These are phyloP conservation scores for Australoheros facetus DNA, from an alignment of 2,797 vertebrate species.

Conservation along the genomic window DNA sequence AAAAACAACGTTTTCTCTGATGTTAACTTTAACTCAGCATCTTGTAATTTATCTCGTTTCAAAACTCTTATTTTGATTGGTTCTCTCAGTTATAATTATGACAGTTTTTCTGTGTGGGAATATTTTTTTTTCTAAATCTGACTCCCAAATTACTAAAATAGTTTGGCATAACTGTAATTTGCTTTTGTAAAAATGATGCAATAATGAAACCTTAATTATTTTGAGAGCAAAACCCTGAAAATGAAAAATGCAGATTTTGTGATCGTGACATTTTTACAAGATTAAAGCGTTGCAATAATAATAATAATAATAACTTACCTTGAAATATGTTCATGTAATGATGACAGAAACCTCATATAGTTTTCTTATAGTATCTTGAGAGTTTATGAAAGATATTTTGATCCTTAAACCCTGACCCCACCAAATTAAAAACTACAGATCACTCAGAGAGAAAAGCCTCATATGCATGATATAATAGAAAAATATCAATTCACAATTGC, in stretches of 20 bases:
- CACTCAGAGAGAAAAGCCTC: background rate
- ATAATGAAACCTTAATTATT: background rate
- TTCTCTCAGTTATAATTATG: background rate
- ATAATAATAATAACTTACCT: background rate
- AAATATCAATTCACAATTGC: background rate
- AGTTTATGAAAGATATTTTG: background rate
- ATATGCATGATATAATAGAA: background rate
- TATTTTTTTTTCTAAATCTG: background rate
- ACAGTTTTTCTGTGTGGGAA: background rate
- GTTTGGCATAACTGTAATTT: accelerated
- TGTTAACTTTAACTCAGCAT: background rate
- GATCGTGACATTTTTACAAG: background rate
- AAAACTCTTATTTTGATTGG: background rate
- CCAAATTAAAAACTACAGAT: background rate
- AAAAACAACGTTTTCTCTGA: background rate
- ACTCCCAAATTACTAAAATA: background rate
- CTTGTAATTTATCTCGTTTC: background rate
- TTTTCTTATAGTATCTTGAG: background rate
- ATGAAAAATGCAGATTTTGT: background rate
- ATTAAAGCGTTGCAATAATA: background rate
- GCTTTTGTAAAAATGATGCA: background rate
- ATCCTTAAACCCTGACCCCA: background rate
- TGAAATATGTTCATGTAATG: background rate
- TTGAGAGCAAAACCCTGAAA: background rate
- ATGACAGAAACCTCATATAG: background rate